Evolutionary conservation across 1,140 invertebrate species (phyloP), one percentile per base, ranked within the genome.

Genomic region (Sarcophaga bullata): DNA sequence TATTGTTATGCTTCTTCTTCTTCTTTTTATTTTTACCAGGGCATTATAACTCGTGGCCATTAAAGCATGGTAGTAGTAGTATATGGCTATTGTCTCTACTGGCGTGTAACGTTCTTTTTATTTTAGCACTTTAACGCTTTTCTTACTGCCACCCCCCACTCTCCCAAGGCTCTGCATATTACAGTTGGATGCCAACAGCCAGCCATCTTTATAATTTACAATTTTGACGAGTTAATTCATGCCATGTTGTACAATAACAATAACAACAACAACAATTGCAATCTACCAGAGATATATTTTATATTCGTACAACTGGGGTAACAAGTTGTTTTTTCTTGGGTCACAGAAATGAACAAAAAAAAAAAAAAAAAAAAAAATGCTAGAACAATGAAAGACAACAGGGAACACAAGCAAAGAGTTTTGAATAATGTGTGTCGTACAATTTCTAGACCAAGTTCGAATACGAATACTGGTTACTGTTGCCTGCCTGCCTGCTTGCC

Each of bases 151-250:
- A n/a, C n/a, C n/a, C n/a, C 1, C 73, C 17, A 6, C 37, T 2
- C 48, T 15, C 73, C 73, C n/a, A 25, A 10, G 46, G 6, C 73
- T 73, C 25, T 15, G 6, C 0, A 47, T 47, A 37, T 68, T 19
- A 48, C 15, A 76, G 47, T 76, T 47, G 73, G 47, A 49, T 47
- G 73, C 73, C 46, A 78, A 17, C n/a, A 78, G 48, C 75, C n/a
- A 78, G 48, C 75, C 75, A 78, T 78, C 75, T 78, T 37, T 78
- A 50, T 76, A 76, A n/a, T 78, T 49, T 78, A 50, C 48, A 78
- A 78, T 78, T 78, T 78, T 78, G 19, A 78, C 75, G 75, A 78
- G 75, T 78, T 78, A 78, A 78, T 78, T 19, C 49, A 78, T 78
- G 75, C 75, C 75, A 78, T 78, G 75, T 78, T 17, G 48, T 75